These are phyloP conservation scores for Lasioglossum morio DNA, from an alignment of 2,888 invertebrate species.

Conservation along the genomic window DNA sequence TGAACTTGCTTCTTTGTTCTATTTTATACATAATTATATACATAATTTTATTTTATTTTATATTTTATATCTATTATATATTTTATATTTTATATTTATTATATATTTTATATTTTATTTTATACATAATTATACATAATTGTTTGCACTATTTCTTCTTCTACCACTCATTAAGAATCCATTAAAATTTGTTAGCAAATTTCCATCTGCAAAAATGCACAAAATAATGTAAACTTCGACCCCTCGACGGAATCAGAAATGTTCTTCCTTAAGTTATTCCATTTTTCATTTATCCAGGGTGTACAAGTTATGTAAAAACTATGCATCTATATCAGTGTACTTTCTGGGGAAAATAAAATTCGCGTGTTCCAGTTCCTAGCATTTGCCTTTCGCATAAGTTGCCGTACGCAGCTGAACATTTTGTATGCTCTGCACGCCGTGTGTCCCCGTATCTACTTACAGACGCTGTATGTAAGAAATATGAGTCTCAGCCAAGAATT, in stretches of 20 bases:
- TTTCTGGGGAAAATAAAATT: slow-evolving; percentile 24
- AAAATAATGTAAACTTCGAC: not conserved
- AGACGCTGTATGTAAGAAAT: slow-evolving; percentile 43
- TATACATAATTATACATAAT: too few species aligned
- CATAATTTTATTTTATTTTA: too few species aligned
- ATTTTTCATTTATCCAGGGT: not conserved
- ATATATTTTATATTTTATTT: too few species aligned
- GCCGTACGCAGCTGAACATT: slow-evolving; percentile 41
- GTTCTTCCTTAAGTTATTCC: not conserved
- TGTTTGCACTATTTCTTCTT: too few species aligned
- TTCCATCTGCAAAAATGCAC: not conserved
- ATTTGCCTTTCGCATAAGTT: slow-evolving; percentile 15
- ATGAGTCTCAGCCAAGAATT: slow-evolving; percentile 45
- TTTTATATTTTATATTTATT: too few species aligned
- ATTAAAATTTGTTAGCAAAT: too few species aligned
- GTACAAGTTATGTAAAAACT: not conserved
- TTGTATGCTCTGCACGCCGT: slow-evolving; percentile 30
- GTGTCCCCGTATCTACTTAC: slow-evolving; percentile 20
- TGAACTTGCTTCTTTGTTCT: not conserved
- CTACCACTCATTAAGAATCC: too few species aligned
- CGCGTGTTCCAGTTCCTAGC: slow-evolving; percentile 16
- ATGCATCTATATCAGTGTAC: slow-evolving; percentile 5
- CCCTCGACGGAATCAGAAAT: not conserved
- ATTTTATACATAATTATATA: too few species aligned
- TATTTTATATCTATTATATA: too few species aligned